Percentiles rank a stretch among this genome's conserved stretches.
Conservation (phyloP, 2,888 invertebrate genomes). For the Ochlodes sylvanus region DNA sequence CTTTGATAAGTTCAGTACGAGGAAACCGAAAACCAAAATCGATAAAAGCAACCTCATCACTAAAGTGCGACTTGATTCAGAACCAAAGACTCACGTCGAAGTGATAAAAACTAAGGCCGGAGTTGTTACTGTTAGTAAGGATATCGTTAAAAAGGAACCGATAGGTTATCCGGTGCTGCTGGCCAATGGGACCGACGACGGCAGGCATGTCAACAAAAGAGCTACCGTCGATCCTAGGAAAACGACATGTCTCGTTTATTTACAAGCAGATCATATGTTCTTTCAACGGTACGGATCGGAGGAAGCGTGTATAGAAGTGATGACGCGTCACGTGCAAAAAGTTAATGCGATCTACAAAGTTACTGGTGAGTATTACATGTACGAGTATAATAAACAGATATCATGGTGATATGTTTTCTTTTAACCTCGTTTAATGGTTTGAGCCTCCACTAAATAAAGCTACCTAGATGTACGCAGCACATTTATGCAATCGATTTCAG, state of each 20-base stretch:
- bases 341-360: constrained; percentile 95
- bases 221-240: constrained; percentile 93
- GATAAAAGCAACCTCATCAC: constrained; percentile 83
- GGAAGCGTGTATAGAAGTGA: constrained; percentile 97
- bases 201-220: constrained; percentile 87
- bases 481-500: too few relatives aligned
- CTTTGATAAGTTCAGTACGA: constrained; percentile 75
- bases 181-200: constrained; percentile 80
- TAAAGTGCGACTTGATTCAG: constrained; percentile 80
- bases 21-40: constrained; percentile 81
- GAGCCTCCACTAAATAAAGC: too few relatives aligned
- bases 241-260: constrained; percentile 96
- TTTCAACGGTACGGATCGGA: constrained; percentile 97
- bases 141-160: constrained; percentile 86
- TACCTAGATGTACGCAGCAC: too few relatives aligned
- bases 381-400: not conserved
- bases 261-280: constrained; percentile 98
- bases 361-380: constrained; percentile 85
- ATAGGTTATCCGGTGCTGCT: constrained; percentile 77
- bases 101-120: constrained; percentile 88
- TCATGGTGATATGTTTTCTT: too few relatives aligned
- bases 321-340: constrained; percentile 97
- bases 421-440: too few relatives aligned
- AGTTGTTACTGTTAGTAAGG: constrained; percentile 86
- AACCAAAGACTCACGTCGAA: constrained; percentile 88